Evolutionary conservation across 2,113 vertebrate species (phyloP).

Genomic region (Fregetta grallaria): DNA sequence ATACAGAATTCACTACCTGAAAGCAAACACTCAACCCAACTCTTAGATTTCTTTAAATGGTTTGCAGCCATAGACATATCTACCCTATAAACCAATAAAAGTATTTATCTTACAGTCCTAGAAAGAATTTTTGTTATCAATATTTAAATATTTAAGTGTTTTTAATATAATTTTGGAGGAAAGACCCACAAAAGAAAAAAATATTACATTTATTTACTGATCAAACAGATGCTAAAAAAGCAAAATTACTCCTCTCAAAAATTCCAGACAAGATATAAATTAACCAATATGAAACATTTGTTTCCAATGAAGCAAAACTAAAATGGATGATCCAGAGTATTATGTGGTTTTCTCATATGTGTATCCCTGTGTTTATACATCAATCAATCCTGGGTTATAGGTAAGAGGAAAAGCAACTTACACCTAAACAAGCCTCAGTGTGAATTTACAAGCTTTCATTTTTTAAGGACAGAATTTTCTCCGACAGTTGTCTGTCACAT

Average conservation of each 20-base stretch:
- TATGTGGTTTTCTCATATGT: neutral
- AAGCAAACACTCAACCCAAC: neutral
- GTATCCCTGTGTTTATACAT: neutral
- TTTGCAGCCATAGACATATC: neutral
- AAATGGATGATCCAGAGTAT: neutral
- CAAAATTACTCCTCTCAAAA: neutral
- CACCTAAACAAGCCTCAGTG: neutral
- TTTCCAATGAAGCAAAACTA: neutral
- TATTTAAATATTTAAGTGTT: neutral
- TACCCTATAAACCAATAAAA: neutral
- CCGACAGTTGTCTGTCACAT: neutral
- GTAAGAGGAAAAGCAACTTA: neutral
- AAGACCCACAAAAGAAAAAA: neutral
- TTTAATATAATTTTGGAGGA: neutral
- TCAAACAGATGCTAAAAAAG: neutral
- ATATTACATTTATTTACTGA: neutral
- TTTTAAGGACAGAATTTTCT: neutral
- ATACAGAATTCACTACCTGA: neutral
- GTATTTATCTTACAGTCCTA: neutral
- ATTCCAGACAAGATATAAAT: neutral
- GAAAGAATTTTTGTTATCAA: neutral
- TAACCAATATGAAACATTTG: neutral
- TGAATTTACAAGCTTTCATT: neutral
- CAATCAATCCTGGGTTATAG: neutral
- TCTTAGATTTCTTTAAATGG: neutral